A percentile compares a stretch with the other conserved stretches of the same genome.
These are phyloP conservation scores for Lordiphosa mommai DNA, from an alignment of 1,140 invertebrate genomes.

Conservation along the genomic window DNA sequence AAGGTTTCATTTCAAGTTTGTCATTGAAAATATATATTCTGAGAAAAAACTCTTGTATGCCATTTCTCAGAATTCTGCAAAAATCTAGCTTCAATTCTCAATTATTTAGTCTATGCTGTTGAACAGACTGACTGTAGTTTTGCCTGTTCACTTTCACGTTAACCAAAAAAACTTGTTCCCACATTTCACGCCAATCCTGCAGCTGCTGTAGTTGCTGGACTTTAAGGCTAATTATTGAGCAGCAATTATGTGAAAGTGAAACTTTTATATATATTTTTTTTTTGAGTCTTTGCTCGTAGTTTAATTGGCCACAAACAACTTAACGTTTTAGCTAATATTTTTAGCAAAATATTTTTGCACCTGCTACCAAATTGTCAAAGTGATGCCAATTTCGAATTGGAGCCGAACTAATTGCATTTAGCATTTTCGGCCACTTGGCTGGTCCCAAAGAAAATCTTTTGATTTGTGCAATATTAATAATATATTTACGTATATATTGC, in stretches of 20 bases:
- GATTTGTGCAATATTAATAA: slow-evolving; percentile 60
- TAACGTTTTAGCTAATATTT: slow-evolving; percentile 6
- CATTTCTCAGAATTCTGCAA: too few relatives aligned
- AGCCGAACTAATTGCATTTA: slow-evolving; percentile 73
- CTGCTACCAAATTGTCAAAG: slow-evolving; percentile 46
- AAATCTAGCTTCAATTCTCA: too few relatives aligned
- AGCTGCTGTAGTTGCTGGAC: background rate
- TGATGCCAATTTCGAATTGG: slow-evolving; percentile 57
- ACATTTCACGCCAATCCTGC: too few relatives aligned
- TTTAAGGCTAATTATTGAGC: slow-evolving; percentile 47
- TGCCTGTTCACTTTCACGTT: too few relatives aligned
- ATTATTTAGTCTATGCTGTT: too few relatives aligned
- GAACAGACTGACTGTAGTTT: too few relatives aligned
- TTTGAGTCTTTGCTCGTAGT: too few relatives aligned
- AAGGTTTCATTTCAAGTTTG: too few relatives aligned
- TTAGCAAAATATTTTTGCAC: slow-evolving; percentile 20
- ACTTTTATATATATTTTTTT: slow-evolving; percentile 23
- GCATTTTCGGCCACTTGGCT: slow-evolving; percentile 45
- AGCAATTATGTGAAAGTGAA: slow-evolving; percentile 72
- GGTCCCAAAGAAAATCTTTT: slow-evolving; percentile 39
- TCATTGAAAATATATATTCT: too few relatives aligned
- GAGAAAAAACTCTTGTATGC: too few relatives aligned
- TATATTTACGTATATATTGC: background rate
- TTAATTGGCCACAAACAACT: slow-evolving; percentile 35
- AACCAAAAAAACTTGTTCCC: too few relatives aligned